Base-by-base conservation (phyloP, 2,888 invertebrate genomes). In the Caradrina clavipalpis region DNA sequence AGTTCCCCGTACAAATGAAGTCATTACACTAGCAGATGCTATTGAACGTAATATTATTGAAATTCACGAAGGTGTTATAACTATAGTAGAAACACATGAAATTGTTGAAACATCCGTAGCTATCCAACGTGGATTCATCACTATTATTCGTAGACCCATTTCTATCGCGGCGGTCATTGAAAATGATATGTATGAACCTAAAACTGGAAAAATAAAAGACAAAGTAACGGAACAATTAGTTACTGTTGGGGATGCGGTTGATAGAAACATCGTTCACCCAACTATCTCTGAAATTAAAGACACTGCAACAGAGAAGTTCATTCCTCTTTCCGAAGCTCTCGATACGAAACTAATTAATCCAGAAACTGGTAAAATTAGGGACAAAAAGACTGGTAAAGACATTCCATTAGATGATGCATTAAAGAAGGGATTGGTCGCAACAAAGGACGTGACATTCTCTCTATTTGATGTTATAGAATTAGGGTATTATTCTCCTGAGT, bases 281-380 rank as follows among this genome's bases (percentile, higher is more conserved):
- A 97, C 97, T 74, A 98, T 98, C 80, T 98, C 98, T 7, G 97
- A 98, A 91, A 97, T 98, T 78, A 97, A 97, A 89, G 98, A 98
- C 89, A 97, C 98, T 0, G 96, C 97, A 83, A 96, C 97, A 57
- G 97, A 98, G 64, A 97, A 97, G 79, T 97, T 97, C 79, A 91
- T 99, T 1, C 97, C 98, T 7, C 95, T 99, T 59, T 97, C 97
- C 55, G 97, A 98, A 89, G 98, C 98, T 42, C 94, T 98, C 57
- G 95, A 97, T 58, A 96, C 96, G 50, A 97, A 97, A 82, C 91
- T 98, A 39, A 94, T 98, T 22, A 95, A 98, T 86, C 93, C 97
- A 0, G 96, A 97, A 82, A 97, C 97, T 10, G 98, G 98, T 59
- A 97, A 97, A 90, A 95, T 98, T 56, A 97, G 97, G 76, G 97